A percentile compares a stretch with the other conserved stretches of the same genome.
These are phyloP conservation scores for Coptodon bakossiorum DNA, from an alignment of 2,113 vertebrate species.

Conservation along the genomic window DNA sequence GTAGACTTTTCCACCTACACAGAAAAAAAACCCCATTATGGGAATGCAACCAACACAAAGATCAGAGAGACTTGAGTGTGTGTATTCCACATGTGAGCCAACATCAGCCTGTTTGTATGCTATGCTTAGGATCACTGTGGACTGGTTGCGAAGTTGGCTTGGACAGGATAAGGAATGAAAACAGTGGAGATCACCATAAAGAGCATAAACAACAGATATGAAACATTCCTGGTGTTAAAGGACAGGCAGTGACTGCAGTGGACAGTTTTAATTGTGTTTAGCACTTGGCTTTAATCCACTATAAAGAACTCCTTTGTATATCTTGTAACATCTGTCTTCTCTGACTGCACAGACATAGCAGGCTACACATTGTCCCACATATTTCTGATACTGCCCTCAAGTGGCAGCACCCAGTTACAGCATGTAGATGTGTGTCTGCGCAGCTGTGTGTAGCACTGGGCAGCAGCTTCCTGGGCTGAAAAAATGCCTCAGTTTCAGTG, in stretches of 20 bases:
- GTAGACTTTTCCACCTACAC: background rate
- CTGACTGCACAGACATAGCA: background rate
- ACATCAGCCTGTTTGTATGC: background rate
- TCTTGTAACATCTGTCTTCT: background rate
- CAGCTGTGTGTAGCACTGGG: background rate
- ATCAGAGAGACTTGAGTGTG: background rate
- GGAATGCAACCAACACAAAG: background rate
- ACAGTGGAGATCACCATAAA: background rate
- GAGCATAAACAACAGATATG: background rate
- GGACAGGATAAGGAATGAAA: background rate
- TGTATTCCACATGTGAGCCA: background rate
- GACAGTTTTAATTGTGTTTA: background rate
- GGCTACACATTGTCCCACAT: background rate
- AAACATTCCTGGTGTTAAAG: background rate
- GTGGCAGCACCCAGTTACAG: background rate
- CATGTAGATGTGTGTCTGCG: background rate
- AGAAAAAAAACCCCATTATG: background rate
- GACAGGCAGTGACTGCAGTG: background rate
- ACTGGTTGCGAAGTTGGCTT: background rate
- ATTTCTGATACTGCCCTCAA: background rate
- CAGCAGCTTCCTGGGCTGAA: background rate
- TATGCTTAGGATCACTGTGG: background rate
- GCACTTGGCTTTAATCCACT: background rate
- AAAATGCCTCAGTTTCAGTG: background rate
- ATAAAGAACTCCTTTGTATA: background rate